Conservation (phyloP, 2,113 vertebrate genomes). For the Microcebus griseorufus region DNA sequence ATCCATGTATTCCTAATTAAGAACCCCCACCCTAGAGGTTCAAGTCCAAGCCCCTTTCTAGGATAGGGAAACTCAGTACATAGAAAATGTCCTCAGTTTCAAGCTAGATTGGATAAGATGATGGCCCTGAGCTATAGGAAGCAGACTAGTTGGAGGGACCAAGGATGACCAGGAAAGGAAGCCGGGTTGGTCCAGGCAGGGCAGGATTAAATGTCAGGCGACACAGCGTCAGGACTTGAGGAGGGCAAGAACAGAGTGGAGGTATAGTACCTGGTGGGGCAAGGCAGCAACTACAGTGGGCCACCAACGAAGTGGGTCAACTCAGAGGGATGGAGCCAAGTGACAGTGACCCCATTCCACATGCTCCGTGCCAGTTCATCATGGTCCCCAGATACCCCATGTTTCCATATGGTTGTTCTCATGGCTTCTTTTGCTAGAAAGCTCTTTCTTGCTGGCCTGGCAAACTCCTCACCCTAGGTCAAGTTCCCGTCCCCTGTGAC, state of each 20-base stretch:
- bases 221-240: not conserved
- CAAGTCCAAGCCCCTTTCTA: not conserved
- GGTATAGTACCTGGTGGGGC: not conserved
- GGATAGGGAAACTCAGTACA: not conserved
- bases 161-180: not conserved
- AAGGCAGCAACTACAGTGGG: not conserved
- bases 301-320: not conserved
- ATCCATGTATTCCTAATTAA: not conserved
- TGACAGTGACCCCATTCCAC: not conserved
- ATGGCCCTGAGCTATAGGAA: not conserved
- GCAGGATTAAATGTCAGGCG: not conserved
- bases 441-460: not conserved
- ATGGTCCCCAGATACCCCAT: not conserved
- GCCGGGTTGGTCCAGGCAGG: not conserved
- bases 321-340: not conserved
- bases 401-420: not conserved
- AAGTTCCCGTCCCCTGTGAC: not conserved
- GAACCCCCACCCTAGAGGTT: not conserved
- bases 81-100: not conserved
- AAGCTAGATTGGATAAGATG: not conserved
- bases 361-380: not conserved
- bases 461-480: not conserved
- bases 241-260: not conserved
- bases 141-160: not conserved
- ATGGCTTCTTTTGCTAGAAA: not conserved